Percentiles rank a stretch among this genome's conserved stretches.
These are phyloP conservation scores for Dunckerocampus dactyliophorus DNA, from an alignment of 2,113 vertebrate genomes.

Conservation along the genomic window DNA sequence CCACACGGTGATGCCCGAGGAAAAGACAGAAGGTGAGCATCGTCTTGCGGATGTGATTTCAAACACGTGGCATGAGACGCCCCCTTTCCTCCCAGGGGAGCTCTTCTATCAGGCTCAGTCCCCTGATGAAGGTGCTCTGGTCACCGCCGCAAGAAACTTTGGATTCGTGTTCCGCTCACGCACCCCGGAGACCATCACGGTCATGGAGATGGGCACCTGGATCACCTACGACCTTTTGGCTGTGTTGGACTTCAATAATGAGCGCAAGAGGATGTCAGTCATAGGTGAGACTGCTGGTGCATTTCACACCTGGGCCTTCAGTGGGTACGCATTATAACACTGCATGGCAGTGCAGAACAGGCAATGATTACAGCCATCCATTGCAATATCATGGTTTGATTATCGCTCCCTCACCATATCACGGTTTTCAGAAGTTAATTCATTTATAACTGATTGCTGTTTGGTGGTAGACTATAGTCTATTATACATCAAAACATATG, in stretches of 20 bases:
- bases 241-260: slow-evolving; percentile 90
- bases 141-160: slow-evolving; percentile 92
- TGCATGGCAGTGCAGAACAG: too few relatives aligned
- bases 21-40: slow-evolving; percentile 83
- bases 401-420: too few relatives aligned
- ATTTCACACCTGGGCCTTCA: too few relatives aligned
- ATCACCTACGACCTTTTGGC: slow-evolving; percentile 83
- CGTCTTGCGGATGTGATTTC: too few relatives aligned
- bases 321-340: too few relatives aligned
- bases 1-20: slow-evolving; percentile 92
- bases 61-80: too few relatives aligned
- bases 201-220: slow-evolving; percentile 81
- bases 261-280: slow-evolving; percentile 95
- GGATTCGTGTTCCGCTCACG: slow-evolving; percentile 91
- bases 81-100: slow-evolving; percentile 69
- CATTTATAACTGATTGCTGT: too few relatives aligned
- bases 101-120: slow-evolving; percentile 93
- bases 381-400: too few relatives aligned
- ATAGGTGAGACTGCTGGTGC: slow-evolving; percentile 70
- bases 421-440: too few relatives aligned
- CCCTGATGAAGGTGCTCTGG: slow-evolving; percentile 92
- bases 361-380: too few relatives aligned
- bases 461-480: too few relatives aligned
- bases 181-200: slow-evolving; percentile 81
- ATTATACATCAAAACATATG: too few relatives aligned